Percentiles rank a stretch among this genome's conserved stretches.
These are phyloP conservation scores for Amphibalanus amphitrite DNA, from an alignment of 1,140 invertebrate species.

Conservation along the genomic window DNA sequence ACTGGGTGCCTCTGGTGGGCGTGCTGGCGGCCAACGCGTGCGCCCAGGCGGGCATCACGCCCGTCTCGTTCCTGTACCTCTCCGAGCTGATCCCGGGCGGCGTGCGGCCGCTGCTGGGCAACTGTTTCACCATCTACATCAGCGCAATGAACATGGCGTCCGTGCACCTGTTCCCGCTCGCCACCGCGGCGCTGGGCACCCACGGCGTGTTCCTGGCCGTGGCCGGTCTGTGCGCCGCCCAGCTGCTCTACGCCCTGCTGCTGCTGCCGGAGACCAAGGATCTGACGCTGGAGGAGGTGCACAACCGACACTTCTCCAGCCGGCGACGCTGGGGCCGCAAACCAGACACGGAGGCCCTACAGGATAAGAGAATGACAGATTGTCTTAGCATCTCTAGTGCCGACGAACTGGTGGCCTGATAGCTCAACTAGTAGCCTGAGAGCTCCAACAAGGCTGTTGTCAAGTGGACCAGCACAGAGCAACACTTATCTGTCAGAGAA, in stretches of 20 bases:
- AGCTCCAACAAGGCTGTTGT: too few relatives aligned
- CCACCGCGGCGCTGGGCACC: not conserved
- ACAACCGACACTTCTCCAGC: not conserved
- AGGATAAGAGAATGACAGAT: too few relatives aligned
- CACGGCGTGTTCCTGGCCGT: not conserved
- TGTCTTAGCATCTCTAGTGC: too few relatives aligned
- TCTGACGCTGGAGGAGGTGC: not conserved
- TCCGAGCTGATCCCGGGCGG: not conserved
- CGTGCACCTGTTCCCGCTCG: not conserved
- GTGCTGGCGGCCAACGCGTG: not conserved
- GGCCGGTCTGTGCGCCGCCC: not conserved
- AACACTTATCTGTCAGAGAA: too few relatives aligned
- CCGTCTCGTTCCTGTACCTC: not conserved
- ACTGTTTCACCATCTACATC: not conserved
- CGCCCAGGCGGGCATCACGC: not conserved
- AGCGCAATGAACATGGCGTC: not conserved
- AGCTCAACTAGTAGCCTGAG: too few relatives aligned
- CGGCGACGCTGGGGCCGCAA: too few relatives aligned
- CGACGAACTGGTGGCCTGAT: too few relatives aligned
- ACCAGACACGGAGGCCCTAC: too few relatives aligned
- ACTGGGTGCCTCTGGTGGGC: not conserved
- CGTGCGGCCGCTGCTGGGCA: not conserved
- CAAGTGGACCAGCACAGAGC: too few relatives aligned
- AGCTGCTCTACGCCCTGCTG: not conserved
- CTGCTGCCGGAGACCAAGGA: not conserved